phyloP scores from a whole-genome alignment of 2,888 invertebrate species.

The Molanna angustata region DNA sequence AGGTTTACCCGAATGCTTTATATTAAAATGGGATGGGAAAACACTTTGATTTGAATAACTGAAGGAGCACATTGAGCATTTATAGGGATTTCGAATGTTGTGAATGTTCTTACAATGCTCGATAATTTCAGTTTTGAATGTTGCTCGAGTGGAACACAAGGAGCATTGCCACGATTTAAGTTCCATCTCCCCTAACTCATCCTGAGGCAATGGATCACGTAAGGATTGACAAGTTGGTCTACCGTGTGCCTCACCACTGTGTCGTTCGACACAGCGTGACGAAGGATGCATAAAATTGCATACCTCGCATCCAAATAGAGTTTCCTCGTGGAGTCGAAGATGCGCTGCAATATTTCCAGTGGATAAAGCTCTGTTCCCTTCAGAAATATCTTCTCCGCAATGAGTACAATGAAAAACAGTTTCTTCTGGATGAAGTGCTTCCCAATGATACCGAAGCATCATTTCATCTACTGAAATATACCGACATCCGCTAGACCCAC shows the following conservation, averaged over 20 bases:
- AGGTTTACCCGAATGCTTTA: conserved; percentile 52
- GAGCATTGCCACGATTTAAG: conserved; percentile 53
- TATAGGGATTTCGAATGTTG: conserved; percentile 64
- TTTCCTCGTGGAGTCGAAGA: conserved; percentile 70
- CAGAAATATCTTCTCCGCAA: conserved; percentile 60
- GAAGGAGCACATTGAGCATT: conserved; percentile 62
- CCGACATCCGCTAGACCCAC: conserved; percentile 67
- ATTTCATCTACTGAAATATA: conserved; percentile 70
- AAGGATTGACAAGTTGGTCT: neutral
- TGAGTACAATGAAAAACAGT: conserved; percentile 66
- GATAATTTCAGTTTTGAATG: conserved; percentile 46
- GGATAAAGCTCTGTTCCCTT: conserved; percentile 46
- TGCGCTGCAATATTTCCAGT: conserved; percentile 67
- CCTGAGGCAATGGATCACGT: neutral
- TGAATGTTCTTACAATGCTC: conserved; percentile 61
- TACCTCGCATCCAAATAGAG: conserved; percentile 68
- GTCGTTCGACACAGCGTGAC: conserved; percentile 63
- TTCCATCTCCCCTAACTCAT: conserved; percentile 5
- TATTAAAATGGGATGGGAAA: conserved; percentile 59
- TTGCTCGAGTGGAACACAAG: conserved; percentile 45
- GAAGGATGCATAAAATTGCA: conserved; percentile 67
- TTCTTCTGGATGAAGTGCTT: conserved; percentile 64
- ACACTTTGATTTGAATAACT: conserved; percentile 54
- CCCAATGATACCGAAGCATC: conserved; percentile 70
- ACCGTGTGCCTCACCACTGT: conserved; percentile 50